A percentile compares a stretch with the other conserved stretches of the same genome.
These are phyloP conservation scores for Epinotia demarniana DNA, from an alignment of 2,888 invertebrate genomes.

Conservation along the genomic window DNA sequence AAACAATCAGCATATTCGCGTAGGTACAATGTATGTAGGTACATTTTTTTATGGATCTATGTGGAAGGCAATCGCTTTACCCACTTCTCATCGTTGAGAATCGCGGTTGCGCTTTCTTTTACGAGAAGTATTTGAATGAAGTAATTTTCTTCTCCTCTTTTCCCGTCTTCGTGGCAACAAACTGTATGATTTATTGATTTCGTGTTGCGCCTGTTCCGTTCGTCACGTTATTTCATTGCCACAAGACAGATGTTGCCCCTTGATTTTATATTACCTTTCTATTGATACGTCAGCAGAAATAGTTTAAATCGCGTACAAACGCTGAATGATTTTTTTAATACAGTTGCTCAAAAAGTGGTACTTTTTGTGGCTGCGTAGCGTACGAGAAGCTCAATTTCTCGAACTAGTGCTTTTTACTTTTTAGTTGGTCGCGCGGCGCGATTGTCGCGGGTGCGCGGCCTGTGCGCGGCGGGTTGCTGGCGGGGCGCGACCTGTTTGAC, in stretches of 20 bases:
- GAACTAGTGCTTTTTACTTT: no score
- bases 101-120: constrained; percentile 17
- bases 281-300: not conserved
- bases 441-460: no score
- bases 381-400: no score
- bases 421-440: no score
- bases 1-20: no score
- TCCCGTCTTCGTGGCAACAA: constrained; percentile 55
- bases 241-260: constrained; percentile 53
- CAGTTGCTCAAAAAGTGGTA: no score
- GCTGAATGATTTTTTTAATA: not conserved
- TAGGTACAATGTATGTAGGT: no score
- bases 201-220: constrained; percentile 58
- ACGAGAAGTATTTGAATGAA: constrained; percentile 50
- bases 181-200: constrained; percentile 66
- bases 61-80: constrained; percentile 24
- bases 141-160: constrained; percentile 62
- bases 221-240: constrained; percentile 59
- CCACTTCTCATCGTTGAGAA: constrained; percentile 7
- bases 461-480: no score
- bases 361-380: no score
- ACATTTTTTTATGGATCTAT: not conserved
- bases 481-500: no score
- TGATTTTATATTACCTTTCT: constrained; percentile 51
- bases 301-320: not conserved